These are phyloP conservation scores for Pararge aegeria DNA, from an alignment of 1,140 invertebrate genomes.

Conservation along the genomic window DNA sequence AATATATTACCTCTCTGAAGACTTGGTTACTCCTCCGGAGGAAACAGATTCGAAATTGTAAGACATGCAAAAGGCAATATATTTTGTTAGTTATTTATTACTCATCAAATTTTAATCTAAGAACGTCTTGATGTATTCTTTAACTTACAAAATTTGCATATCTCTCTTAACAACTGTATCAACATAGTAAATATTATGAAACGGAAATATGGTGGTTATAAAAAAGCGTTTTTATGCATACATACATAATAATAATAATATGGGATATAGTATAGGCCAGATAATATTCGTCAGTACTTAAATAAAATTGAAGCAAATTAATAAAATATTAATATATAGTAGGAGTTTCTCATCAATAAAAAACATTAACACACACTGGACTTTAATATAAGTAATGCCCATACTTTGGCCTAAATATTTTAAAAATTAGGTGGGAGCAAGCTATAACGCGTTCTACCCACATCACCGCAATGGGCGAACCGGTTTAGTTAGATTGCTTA, in stretches of 20 bases:
- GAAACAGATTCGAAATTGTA: slow-evolving; percentile 83
- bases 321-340: no score
- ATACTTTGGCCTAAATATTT: no score
- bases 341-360: no score
- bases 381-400: no score
- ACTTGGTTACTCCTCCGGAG: slow-evolving; percentile 81
- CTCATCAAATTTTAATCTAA: background rate
- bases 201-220: background rate
- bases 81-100: slow-evolving; percentile 73
- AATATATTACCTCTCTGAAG: slow-evolving; percentile 75
- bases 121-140: no score
- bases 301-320: no score
- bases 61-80: slow-evolving; percentile 84
- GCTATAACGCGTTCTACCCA: slow-evolving; percentile 9
- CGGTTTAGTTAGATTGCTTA: slow-evolving; percentile 1
- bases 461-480: background rate
- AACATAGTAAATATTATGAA: background rate
- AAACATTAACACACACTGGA: no score
- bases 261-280: no score
- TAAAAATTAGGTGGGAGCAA: background rate
- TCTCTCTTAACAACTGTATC: background rate
- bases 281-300: no score
- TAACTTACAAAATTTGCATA: no score
- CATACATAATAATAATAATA: no score
- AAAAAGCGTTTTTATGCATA: no score